Evolutionary conservation across 2,888 invertebrate genomes (phyloP).

Genomic region (Caenorhabditis japonica): DNA sequence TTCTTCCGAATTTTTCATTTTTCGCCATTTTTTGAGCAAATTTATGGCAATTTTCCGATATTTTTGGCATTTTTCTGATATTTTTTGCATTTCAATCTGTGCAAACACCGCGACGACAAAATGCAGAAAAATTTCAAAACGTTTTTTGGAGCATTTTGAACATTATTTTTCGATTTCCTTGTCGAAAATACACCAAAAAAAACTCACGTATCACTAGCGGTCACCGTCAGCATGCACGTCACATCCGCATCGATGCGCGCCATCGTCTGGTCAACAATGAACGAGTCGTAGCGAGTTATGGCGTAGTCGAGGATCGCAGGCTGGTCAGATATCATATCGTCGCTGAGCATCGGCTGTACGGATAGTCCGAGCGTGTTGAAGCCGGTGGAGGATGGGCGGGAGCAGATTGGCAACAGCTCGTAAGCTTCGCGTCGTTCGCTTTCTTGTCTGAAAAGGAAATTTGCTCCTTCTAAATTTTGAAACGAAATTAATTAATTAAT

Average conservation of each 20-base stretch:
- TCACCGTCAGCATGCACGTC: conserved; percentile 69
- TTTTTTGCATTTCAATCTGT: too few relatives aligned
- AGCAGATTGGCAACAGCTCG: conserved; percentile 4
- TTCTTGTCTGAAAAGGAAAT: conserved; percentile 28
- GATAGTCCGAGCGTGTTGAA: conserved; percentile 54
- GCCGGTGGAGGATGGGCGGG: conserved; percentile 7
- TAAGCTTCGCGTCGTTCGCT: conserved; percentile 7
- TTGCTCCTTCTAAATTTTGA: too few relatives aligned
- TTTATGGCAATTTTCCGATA: too few relatives aligned
- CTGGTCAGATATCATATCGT: conserved; percentile 38
- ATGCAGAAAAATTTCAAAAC: too few relatives aligned
- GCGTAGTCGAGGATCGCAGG: conserved; percentile 23
- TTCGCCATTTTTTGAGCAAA: too few relatives aligned
- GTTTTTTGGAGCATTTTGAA: too few relatives aligned
- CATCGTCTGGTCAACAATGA: conserved; percentile 57
- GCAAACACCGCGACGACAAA: too few relatives aligned
- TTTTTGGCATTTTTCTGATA: too few relatives aligned
- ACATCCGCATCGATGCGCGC: conserved; percentile 67
- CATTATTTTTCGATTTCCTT: too few relatives aligned
- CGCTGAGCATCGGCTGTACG: conserved; percentile 42
- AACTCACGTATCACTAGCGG: conserved; percentile 54
- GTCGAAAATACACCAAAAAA: too few relatives aligned
- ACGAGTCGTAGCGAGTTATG: conserved; percentile 25
- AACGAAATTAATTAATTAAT: too few relatives aligned
- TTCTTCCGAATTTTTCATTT: too few relatives aligned